Conservation (phyloP, 23 tunicate species). For the Trididemnum clinides region DNA sequence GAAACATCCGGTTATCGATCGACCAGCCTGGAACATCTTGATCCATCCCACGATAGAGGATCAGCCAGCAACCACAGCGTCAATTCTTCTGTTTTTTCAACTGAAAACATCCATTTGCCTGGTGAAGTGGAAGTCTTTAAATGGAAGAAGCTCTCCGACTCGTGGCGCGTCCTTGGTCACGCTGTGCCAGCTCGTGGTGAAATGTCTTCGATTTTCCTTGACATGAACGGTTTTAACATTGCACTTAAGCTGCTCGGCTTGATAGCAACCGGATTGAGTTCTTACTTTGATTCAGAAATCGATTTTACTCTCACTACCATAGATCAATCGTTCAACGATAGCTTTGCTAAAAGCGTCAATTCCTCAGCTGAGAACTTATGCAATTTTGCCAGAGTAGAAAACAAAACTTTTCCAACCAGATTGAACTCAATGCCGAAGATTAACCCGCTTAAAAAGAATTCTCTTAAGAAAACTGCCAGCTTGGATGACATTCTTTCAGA, state of each 20-base stretch:
- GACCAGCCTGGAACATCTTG: constrained; percentile 45
- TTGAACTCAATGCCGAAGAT: constrained; percentile 10
- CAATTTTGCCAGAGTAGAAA: not conserved
- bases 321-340: constrained; percentile 33
- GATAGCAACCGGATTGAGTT: constrained; percentile 37
- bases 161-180: constrained; percentile 51
- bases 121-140: constrained; percentile 13
- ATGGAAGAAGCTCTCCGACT: constrained; percentile 40
- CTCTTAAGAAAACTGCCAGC: not conserved
- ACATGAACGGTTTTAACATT: constrained; percentile 62
- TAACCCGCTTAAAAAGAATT: not conserved
- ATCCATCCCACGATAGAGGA: constrained; percentile 5
- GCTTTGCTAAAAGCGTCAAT: constrained; percentile 6
- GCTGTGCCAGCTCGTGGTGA: constrained; percentile 52
- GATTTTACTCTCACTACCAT: constrained; percentile 33
- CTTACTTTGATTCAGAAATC: constrained; percentile 23
- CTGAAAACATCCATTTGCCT: constrained; percentile 59
- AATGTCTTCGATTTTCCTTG: constrained; percentile 37
- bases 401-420: not conserved
- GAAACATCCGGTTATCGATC: constrained; percentile 73
- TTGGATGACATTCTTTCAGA: constrained; percentile 13
- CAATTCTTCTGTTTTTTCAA: constrained; percentile 19
- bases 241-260: constrained; percentile 49
- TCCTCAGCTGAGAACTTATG: not conserved
- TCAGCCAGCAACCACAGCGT: constrained; percentile 33